These are phyloP conservation scores for Helarctos malayanus DNA, from an alignment of 2,797 vertebrate species.

Conservation along the genomic window DNA sequence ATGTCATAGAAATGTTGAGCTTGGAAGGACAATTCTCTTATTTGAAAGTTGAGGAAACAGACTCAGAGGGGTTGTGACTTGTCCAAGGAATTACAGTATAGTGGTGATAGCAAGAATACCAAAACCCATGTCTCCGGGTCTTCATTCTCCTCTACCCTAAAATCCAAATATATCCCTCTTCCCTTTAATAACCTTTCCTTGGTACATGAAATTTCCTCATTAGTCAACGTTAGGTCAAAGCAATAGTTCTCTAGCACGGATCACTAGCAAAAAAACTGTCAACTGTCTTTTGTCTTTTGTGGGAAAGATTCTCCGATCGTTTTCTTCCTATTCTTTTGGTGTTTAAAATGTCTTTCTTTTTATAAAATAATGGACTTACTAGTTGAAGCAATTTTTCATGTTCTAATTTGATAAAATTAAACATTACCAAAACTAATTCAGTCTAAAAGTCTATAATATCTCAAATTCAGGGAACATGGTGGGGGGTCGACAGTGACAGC, in stretches of 20 bases:
- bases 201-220: background rate
- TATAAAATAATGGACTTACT: conserved; percentile 1
- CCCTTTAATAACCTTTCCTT: background rate
- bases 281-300: background rate
- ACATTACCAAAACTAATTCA: background rate
- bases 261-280: background rate
- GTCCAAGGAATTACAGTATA: background rate
- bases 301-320: background rate
- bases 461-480: conserved; percentile 17
- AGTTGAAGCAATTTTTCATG: background rate
- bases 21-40: background rate
- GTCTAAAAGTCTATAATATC: background rate
- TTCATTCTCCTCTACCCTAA: background rate
- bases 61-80: background rate
- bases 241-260: background rate
- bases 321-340: background rate
- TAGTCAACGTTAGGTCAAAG: background rate
- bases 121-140: background rate
- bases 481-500: background rate
- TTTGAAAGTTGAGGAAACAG: conserved; percentile 1
- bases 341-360: conserved; percentile 21
- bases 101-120: background rate
- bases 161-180: background rate
- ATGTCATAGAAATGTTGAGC: background rate
- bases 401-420: conserved; percentile 9